phyloP scores from a whole-genome alignment of 2,113 vertebrate genomes.

The Chionodraco myersi region DNA sequence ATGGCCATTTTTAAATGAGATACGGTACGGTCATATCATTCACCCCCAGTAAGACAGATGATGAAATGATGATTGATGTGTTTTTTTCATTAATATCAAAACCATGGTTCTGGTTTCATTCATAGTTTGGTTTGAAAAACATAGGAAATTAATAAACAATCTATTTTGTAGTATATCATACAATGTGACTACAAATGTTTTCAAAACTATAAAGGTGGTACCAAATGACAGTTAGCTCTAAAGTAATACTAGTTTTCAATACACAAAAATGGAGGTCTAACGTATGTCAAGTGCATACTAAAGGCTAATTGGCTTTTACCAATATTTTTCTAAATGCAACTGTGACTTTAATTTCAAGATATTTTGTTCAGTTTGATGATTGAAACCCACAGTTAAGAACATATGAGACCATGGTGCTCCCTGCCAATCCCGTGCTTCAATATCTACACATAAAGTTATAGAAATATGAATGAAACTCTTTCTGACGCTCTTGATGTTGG shows the following conservation, averaged over 20 bases:
- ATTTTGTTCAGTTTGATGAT: not conserved
- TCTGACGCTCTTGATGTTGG: not conserved
- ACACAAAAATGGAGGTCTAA: too few species aligned
- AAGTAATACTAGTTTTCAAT: not conserved
- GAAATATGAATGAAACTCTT: not conserved
- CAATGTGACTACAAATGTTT: not conserved
- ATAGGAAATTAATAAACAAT: not conserved
- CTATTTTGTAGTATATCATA: not conserved
- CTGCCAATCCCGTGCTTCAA: not conserved
- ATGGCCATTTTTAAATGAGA: conserved; percentile 30
- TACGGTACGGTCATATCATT: conserved; percentile 22
- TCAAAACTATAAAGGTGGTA: not conserved
- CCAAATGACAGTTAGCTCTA: not conserved
- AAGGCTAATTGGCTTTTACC: too few species aligned
- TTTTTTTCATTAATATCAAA: conserved; percentile 47
- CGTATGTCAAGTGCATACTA: too few species aligned
- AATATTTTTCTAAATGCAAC: too few species aligned
- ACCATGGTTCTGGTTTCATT: not conserved
- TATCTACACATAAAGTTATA: not conserved
- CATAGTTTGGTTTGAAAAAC: not conserved
- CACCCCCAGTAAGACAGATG: conserved; percentile 16
- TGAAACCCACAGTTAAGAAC: too few species aligned
- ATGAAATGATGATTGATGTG: conserved; percentile 42
- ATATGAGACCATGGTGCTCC: too few species aligned
- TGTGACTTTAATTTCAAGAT: not conserved